phyloP scores from a whole-genome alignment of 2,888 invertebrate species.

The Crossocerus cetratus region DNA sequence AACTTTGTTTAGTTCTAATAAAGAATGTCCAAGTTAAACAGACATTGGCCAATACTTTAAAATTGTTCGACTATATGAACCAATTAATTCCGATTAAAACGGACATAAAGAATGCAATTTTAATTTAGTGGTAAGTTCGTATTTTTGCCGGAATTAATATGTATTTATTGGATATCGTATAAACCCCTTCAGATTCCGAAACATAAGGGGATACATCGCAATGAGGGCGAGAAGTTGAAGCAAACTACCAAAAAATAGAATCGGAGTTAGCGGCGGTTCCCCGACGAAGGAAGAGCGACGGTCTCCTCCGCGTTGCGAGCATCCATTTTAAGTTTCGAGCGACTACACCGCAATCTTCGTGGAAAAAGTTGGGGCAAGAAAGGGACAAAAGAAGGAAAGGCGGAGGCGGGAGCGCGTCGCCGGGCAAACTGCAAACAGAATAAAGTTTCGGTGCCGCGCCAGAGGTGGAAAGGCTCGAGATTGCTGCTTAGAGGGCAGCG shows the following conservation, averaged over 20 bases:
- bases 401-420: constrained; percentile 25
- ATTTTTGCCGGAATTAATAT: no score
- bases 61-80: no score
- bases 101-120: no score
- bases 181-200: no score
- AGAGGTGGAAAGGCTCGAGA: constrained; percentile 28
- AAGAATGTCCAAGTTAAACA: no score
- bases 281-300: not conserved
- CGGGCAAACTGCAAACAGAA: constrained; percentile 56
- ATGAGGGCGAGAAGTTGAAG: no score
- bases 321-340: constrained; percentile 58
- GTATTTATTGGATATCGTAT: no score
- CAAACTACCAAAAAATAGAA: not conserved
- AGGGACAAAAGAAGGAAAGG: constrained; percentile 43
- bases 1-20: no score
- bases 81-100: no score
- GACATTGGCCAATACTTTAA: no score
- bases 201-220: no score
- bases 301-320: constrained; percentile 30
- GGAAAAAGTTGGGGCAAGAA: constrained; percentile 33
- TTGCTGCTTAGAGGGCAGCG: constrained; percentile 31
- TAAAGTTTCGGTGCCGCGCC: constrained; percentile 55
- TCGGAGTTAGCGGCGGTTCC: not conserved
- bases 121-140: no score
- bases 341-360: constrained; percentile 37